phyloP scores from a whole-genome alignment of 2,888 invertebrate genomes.

The Pammene fasciana region DNA sequence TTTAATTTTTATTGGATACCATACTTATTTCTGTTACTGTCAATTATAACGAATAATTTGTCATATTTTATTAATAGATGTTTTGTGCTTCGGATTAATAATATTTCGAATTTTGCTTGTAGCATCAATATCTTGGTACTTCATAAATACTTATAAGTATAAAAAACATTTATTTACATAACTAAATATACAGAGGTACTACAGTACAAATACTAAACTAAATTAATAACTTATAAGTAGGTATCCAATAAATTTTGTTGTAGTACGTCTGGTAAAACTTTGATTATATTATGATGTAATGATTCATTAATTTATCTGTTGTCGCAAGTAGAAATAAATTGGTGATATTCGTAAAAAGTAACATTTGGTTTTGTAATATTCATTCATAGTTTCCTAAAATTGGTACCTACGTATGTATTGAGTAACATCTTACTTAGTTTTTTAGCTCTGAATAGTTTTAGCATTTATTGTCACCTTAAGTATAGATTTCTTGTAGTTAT shows the following conservation, averaged over 20 bases:
- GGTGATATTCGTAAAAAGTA: constrained; percentile 22
- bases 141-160: not conserved
- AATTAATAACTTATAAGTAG: no score
- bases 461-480: not conserved
- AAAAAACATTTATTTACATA: no score
- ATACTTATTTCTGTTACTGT: not conserved
- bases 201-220: no score
- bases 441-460: constrained; percentile 15
- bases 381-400: constrained; percentile 32
- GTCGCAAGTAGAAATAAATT: not conserved
- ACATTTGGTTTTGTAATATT: constrained; percentile 33
- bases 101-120: not conserved
- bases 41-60: no score
- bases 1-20: constrained; percentile 6
- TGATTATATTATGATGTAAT: no score
- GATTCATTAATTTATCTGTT: not conserved
- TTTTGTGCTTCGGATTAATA: not conserved
- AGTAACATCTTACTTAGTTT: constrained; percentile 18
- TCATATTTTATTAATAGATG: no score
- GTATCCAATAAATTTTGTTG: not conserved
- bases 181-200: no score
- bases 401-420: constrained; percentile 37
- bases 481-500: constrained; percentile 15
- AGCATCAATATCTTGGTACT: not conserved
- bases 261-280: not conserved